Evolutionary conservation across 1,140 invertebrate species (phyloP).

Genomic region (Chlorops oryzae): DNA sequence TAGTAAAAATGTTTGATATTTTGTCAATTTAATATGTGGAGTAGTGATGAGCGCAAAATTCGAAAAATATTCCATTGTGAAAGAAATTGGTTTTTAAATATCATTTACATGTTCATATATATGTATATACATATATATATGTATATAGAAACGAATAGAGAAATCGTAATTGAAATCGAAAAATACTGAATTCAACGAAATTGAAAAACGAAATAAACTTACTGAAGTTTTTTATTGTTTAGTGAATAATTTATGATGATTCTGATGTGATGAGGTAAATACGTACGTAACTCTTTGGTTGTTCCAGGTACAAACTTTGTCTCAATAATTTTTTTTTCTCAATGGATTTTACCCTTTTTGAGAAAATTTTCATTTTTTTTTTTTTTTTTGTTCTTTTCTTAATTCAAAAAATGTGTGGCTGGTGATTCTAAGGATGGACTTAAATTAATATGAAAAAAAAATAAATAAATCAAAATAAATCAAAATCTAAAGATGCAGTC

Average conservation of each 20-base stretch:
- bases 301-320: conserved; percentile 34
- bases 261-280: conserved; percentile 18
- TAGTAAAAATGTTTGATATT: too few species aligned
- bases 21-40: too few species aligned
- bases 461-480: too few species aligned
- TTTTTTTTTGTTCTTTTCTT: too few species aligned
- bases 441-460: too few species aligned
- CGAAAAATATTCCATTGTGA: background rate
- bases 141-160: conserved; percentile 8
- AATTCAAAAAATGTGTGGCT: too few species aligned
- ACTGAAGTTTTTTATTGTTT: conserved; percentile 5
- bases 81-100: too few species aligned
- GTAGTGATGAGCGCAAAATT: background rate
- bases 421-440: too few species aligned
- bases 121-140: conserved; percentile 3
- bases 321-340: too few species aligned
- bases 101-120: background rate
- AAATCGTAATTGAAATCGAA: conserved; percentile 11
- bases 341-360: too few species aligned
- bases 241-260: conserved; percentile 19
- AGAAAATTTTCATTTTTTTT: too few species aligned
- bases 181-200: conserved; percentile 11
- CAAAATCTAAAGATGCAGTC: too few species aligned
- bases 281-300: conserved; percentile 36
- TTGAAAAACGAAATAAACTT: conserved; percentile 19